A percentile compares a stretch with the other conserved stretches of the same genome.
These are phyloP conservation scores for Callyntrura sp. DNA, from an alignment of 2,888 invertebrate genomes.

Conservation along the genomic window DNA sequence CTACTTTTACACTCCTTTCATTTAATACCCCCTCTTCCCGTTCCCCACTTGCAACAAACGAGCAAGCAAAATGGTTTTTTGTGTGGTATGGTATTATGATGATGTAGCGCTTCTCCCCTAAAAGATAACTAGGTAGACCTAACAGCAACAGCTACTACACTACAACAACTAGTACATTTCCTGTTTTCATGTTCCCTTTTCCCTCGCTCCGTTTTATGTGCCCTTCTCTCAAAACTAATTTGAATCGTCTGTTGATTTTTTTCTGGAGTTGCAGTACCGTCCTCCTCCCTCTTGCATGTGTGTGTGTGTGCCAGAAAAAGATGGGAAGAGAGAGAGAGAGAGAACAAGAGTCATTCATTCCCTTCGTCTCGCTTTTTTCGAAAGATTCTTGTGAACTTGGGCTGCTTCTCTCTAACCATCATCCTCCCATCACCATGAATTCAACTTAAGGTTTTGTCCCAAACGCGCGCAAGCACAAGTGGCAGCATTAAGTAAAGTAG, in stretches of 20 bases:
- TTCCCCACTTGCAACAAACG: constrained; percentile 47
- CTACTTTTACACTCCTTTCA: constrained; percentile 41
- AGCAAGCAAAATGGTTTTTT: constrained; percentile 46
- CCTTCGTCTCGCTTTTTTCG: background rate
- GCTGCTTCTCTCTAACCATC: constrained; percentile 32
- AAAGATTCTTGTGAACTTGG: constrained; percentile 34
- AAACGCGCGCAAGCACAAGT: constrained; percentile 28
- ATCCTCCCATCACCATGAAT: constrained; percentile 49
- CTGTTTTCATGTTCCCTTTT: constrained; percentile 23
- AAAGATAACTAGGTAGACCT: constrained; percentile 27
- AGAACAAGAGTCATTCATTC: background rate
- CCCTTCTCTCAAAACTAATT: constrained; percentile 70
- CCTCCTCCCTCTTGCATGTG: too few species aligned
- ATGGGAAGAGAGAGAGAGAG: background rate
- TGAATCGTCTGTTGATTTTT: constrained; percentile 70
- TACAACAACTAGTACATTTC: background rate
- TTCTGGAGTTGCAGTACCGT: constrained; percentile 1
- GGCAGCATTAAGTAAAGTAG: constrained; percentile 34
- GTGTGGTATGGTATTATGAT: constrained; percentile 37
- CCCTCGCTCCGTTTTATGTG: constrained; percentile 10
- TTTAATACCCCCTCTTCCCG: constrained; percentile 39
- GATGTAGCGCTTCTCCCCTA: constrained; percentile 29
- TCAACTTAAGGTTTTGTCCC: constrained; percentile 51
- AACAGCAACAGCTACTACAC: background rate
- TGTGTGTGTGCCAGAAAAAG: background rate